Conservation (phyloP, 1,140 invertebrate species). For the Wiebesia pumilae region DNA sequence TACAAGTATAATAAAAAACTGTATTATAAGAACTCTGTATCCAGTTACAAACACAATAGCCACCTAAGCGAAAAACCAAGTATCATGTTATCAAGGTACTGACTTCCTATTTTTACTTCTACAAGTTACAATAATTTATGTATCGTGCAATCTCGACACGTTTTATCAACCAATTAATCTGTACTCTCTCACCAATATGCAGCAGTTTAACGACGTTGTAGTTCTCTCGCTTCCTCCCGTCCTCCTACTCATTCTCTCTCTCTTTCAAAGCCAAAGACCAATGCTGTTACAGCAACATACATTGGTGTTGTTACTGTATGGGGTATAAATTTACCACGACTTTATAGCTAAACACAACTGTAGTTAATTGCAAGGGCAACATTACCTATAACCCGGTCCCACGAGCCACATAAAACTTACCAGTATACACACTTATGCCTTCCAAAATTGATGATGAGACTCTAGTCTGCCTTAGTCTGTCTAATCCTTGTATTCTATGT, state of each 20-base stretch:
- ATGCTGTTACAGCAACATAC: neutral
- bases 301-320: neutral
- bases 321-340: conserved; percentile 46
- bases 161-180: conserved; percentile 53
- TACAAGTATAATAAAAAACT: too few relatives aligned
- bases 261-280: neutral
- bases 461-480: neutral
- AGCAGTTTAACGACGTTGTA: conserved; percentile 31
- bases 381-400: conserved; percentile 17
- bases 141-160: conserved; percentile 32
- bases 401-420: conserved; percentile 44
- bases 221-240: neutral
- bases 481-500: neutral
- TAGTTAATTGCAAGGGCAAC: conserved; percentile 50
- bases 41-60: neutral
- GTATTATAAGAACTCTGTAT: too few relatives aligned
- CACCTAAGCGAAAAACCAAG: neutral
- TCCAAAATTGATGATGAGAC: conserved; percentile 40
- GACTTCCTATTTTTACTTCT: neutral
- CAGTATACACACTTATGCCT: conserved; percentile 10
- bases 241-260: neutral
- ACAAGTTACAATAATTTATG: conserved; percentile 32
- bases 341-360: conserved; percentile 49
- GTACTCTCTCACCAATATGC: conserved; percentile 37
- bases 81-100: neutral